Evolutionary conservation across 2,888 invertebrate genomes (phyloP), one percentile per base, ranked within the genome.

Genomic region (Caenorhabditis macrosperma): DNA sequence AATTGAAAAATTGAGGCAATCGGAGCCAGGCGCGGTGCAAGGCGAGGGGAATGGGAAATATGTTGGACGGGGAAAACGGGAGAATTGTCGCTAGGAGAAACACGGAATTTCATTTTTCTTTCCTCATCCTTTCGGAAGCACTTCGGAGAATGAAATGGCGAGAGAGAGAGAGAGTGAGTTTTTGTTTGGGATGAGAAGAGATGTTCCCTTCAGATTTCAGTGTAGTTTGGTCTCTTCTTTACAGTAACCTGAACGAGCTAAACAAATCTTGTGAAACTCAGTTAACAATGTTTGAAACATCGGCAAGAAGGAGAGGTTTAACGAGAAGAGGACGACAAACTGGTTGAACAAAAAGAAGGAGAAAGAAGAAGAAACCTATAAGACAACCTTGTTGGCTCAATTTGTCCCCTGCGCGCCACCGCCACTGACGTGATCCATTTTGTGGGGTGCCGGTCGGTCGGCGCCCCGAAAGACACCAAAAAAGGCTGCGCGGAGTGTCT

Each of bases 381-480:
- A 69, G 71, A 57, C 61, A 63, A 71, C 71, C 71, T 71, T 60
- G 71, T 69, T 69, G 52, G 38, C 71, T 64, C 63, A 72, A 72
- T 72, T 64, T 63, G 63, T 20, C 54, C 54, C 6, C 46, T 44
- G 7, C 30, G 10, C 46, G 35, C 35, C 30, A 15, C 41, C 44
- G 30, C n/a, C 28, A 22, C 68, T 55, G 72, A 72, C 72, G 63
- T 72, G 72, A 64, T 64, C 55, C 48, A 50, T 72, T 64, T 72
- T 28, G 38, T 46, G 41, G 33, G 55, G 52, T 38, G 41, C 28
- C 22, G 63, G 10, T 54, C 26, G 66, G 17, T 20, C 22, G n/a
- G n/a, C n/a, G n/a, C 44, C 46, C 10, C 3, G 24, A 26, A 46
- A 46, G 17, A 46, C 15, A 26, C 22, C 24, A 9, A 9, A 12